Evolutionary conservation across 2,888 invertebrate species (phyloP).

Genomic region (Agrochola lychnidis): DNA sequence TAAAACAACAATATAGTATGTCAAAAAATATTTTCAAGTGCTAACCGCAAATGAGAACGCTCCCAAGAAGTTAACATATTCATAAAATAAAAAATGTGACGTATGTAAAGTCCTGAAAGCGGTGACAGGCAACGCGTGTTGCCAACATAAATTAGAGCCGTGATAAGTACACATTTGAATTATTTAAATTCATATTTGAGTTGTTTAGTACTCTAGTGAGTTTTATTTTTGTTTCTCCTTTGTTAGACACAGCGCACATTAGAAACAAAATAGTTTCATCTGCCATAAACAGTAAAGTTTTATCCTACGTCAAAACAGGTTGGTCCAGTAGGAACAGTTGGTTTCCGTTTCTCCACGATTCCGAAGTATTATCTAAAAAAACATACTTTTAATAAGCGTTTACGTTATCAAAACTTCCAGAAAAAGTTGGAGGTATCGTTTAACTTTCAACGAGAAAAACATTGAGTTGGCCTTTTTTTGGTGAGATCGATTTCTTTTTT

Average conservation of each 20-base stretch:
- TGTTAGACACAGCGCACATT: background rate
- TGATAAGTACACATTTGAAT: conserved; percentile 52
- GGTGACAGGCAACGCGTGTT: conserved; percentile 24
- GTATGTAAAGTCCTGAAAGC: conserved; percentile 11
- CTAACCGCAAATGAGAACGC: conserved; percentile 13
- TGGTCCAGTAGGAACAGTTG: background rate
- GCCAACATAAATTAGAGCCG: conserved; percentile 33
- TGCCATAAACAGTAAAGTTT: background rate
- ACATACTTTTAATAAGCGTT: conserved; percentile 7
- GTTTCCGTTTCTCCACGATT: no score
- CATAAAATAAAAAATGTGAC: conserved; percentile 49
- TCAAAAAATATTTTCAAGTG: conserved; percentile 2
- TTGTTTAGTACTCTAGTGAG: conserved; percentile 8
- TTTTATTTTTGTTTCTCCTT: background rate
- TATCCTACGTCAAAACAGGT: background rate
- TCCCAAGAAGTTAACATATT: conserved; percentile 36
- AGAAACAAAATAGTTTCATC: background rate
- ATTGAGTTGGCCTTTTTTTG: background rate
- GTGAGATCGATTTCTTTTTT: background rate
- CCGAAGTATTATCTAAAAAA: background rate
- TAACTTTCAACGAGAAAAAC: background rate
- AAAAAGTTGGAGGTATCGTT: background rate
- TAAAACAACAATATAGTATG: background rate
- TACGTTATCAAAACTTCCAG: conserved; percentile 4
- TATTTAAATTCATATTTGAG: conserved; percentile 34